Evolutionary conservation across 2,113 vertebrate species (phyloP), one percentile per base, ranked within the genome.

Genomic region (Anguilla rostrata): DNA sequence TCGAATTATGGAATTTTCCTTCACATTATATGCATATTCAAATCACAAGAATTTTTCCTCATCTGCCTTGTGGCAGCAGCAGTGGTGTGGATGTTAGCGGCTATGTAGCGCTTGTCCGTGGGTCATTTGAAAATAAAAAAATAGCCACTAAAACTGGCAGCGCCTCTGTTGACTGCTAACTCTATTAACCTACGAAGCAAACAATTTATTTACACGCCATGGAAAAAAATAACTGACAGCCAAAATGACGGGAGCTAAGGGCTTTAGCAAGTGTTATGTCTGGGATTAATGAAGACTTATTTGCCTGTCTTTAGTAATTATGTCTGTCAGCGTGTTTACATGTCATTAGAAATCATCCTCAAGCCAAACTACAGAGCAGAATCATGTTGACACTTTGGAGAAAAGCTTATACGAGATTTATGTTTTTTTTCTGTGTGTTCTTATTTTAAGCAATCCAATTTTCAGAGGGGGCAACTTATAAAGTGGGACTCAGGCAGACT

Each of bases 281-380:
- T 34, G 11, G 71, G 71, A 75, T 75, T 75, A 75, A 75, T 34
- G 71, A 75, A 75, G 71, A 75, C 71, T 34, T 75, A 75, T 75
- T 34, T 75, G 71, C 22, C 71, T 75, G 71, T 34, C 71, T 75
- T 75, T n/a, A 29, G 11, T 12, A 75, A 75, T 75, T 34, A 75
- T 75, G 71, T 34, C 71, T 75, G 71, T 34, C 71, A 75, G 71
- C 34, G 71, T 75, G n/a, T 75, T 75, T 75, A 75, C 26, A 75
- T 9, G 71, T 14, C n/a, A 75, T 75, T 75, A 29, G 26, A 75
- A 34, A n/a, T 63, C 20, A 63, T 75, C n/a, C 26, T 75, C 26
- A 75, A 75, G 60, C 26, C 60, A n/a, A 29, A 12, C 71, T 12
- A 34, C 71, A 75, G n/a, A 75, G n/a, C 5, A 12, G 6, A 75